Conservation (phyloP, 2,797 vertebrate species). For the Anguilla anguilla region DNA sequence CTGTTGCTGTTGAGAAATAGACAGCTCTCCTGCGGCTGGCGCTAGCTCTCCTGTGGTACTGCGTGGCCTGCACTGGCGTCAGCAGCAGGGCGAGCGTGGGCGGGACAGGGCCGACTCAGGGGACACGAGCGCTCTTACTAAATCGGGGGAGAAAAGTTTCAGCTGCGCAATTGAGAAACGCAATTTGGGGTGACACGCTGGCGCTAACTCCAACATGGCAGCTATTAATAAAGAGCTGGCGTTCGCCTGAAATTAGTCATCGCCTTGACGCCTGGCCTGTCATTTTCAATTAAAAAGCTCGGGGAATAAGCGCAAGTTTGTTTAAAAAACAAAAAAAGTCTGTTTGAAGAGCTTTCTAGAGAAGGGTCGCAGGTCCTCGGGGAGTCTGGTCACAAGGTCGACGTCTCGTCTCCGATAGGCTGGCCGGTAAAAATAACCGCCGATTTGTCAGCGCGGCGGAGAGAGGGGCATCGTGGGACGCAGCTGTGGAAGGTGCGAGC, state of each 20-base stretch:
- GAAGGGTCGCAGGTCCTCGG: conserved; percentile 1
- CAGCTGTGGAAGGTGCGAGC: neutral
- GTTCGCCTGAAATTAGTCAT: conserved; percentile 18
- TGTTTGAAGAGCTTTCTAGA: conserved; percentile 22
- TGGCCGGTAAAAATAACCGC: conserved; percentile 22
- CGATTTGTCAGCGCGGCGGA: neutral
- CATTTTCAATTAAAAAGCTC: conserved; percentile 23
- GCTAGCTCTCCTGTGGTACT: neutral
- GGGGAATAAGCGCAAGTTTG: conserved; percentile 15
- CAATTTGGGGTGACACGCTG: neutral
- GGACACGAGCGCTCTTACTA: neutral
- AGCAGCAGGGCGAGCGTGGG: too few relatives aligned
- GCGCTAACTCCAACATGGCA: neutral
- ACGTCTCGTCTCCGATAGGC: conserved; percentile 1
- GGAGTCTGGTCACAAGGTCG: neutral
- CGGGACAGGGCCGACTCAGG: neutral
- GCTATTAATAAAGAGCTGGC: neutral
- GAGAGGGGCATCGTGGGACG: neutral
- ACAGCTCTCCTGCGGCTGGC: neutral
- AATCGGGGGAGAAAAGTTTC: neutral
- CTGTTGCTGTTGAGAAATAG: neutral
- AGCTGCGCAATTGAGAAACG: neutral
- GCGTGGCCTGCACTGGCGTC: too few relatives aligned
- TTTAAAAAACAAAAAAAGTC: conserved; percentile 1
- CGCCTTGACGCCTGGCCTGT: conserved; percentile 30